Evolutionary conservation across 2,113 vertebrate genomes (phyloP).

Genomic region (Pelobates fuscus): DNA sequence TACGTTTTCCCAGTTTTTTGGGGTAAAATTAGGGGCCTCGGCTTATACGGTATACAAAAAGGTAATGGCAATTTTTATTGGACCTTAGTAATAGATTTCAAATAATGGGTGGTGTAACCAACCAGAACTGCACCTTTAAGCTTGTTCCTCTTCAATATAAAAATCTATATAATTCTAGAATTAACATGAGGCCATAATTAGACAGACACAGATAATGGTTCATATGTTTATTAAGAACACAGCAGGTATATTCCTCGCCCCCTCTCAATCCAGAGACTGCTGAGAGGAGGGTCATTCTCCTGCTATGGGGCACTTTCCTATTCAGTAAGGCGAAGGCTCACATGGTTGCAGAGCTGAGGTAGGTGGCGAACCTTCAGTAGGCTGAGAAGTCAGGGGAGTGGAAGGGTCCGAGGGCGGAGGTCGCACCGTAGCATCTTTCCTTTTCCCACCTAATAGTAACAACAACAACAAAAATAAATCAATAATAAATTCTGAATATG

Average conservation of each 20-base stretch:
- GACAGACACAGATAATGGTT: neutral
- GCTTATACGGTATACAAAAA: too few relatives aligned
- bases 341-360: neutral
- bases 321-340: neutral
- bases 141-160: too few relatives aligned
- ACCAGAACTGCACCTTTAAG: too few relatives aligned
- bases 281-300: slow-evolving; percentile 28
- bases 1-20: too few relatives aligned
- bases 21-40: too few relatives aligned
- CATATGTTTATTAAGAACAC: slow-evolving; percentile 23
- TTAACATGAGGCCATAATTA: too few relatives aligned
- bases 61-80: too few relatives aligned
- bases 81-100: too few relatives aligned
- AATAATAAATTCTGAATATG: too few relatives aligned
- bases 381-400: slow-evolving; percentile 9
- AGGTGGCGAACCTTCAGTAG: neutral
- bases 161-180: too few relatives aligned
- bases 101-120: too few relatives aligned
- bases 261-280: slow-evolving; percentile 25
- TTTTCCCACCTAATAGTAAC: slow-evolving; percentile 23
- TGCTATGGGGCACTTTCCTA: neutral
- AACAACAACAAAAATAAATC: neutral
- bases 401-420: neutral
- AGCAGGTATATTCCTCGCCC: slow-evolving; percentile 9
- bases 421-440: neutral